Evolutionary conservation across 2,797 vertebrate species (phyloP).

Genomic region (Helarctos malayanus): DNA sequence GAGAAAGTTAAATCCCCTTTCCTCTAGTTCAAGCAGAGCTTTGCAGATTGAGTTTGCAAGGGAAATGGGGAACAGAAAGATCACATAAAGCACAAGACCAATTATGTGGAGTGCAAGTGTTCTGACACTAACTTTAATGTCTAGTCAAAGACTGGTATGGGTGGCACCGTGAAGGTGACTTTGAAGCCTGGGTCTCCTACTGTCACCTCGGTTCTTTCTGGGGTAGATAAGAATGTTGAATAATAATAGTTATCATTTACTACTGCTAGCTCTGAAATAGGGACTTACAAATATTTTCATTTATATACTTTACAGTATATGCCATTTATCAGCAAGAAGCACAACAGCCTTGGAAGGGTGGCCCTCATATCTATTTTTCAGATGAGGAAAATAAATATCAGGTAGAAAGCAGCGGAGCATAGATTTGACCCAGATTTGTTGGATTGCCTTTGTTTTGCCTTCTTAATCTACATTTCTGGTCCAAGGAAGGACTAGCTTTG

Average conservation of each 20-base stretch:
- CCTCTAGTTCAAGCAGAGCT: neutral
- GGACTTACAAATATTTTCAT: neutral
- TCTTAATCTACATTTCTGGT: neutral
- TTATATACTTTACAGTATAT: neutral
- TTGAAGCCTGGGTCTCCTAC: neutral
- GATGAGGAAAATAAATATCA: neutral
- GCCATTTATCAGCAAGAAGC: neutral
- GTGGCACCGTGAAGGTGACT: neutral
- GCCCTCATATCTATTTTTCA: neutral
- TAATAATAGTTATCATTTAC: neutral
- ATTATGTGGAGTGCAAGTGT: neutral
- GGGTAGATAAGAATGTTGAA: neutral
- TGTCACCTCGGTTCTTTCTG: neutral
- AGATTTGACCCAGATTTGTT: neutral
- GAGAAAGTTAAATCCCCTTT: conserved; percentile 18
- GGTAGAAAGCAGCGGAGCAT: neutral
- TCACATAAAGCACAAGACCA: neutral
- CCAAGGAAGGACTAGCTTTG: neutral
- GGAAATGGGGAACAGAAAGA: neutral
- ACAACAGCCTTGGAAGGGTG: neutral
- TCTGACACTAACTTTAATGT: neutral
- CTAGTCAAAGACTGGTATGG: neutral
- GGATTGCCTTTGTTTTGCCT: neutral
- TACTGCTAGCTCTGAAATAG: neutral
- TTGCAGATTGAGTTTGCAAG: neutral